Evolutionary conservation across 2,888 invertebrate genomes (phyloP), one percentile per base, ranked within the genome.

Genomic region (Tanaodytes sp.): DNA sequence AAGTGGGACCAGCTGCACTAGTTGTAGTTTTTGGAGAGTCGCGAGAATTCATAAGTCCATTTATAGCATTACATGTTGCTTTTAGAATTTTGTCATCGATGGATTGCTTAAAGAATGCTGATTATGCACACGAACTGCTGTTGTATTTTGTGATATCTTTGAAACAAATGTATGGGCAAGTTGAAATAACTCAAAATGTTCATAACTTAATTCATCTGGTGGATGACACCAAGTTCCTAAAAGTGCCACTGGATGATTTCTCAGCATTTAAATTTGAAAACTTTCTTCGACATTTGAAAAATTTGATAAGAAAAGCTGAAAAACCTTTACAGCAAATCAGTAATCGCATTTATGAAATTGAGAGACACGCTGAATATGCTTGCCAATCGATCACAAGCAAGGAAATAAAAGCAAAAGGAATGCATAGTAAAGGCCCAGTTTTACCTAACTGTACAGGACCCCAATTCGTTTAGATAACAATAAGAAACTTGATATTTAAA

Each of bases 201-300:
- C 71, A 72, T 39, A 61, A 52, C n/a, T 61, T 72, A 19, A 2
- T 43, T 30, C 71, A 68, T 31, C 1, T 72, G 1, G 57, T 31
- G 8, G 52, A 72, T 8, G 58, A 72, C 14, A 19, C 37, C 16
- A 12, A n/a, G 37, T n/a, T 52, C 31, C 36, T 58, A 18, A 11
- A 16, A 14, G 1, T 19, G 1, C 14, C 49, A 20, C 14, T 49
- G 18, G 49, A 49, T 16, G 33, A 33, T 14, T 49, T 49, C 23
- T 49, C 49, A 1, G 49, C 36, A 2, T 49, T 49, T 36, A n/a
- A 33, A 20, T 36, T 49, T n/a, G 49, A 49, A 36, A 49, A 49
- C 20, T 36, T 36, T 20, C 33, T 49, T 33, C 49, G 49, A 1
- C 36, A 49, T 36, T 36, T 49, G n/a, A 49, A 49, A 18, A 36